These are phyloP conservation scores for Limnodromus scolopaceus DNA, from an alignment of 2,797 vertebrate genomes.

Conservation along the genomic window DNA sequence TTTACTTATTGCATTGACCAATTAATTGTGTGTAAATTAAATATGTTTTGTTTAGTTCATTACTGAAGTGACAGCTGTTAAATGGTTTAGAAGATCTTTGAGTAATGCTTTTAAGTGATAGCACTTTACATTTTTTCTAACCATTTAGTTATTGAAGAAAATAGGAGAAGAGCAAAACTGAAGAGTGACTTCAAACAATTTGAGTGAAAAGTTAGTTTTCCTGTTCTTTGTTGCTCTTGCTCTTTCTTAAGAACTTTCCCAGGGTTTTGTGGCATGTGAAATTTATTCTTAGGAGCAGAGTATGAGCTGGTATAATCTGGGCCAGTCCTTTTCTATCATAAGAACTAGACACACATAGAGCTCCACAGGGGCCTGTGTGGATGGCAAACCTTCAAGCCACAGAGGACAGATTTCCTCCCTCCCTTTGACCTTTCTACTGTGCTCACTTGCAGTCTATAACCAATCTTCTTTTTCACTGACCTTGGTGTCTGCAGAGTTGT, in stretches of 20 bases:
- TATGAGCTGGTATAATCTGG: not conserved
- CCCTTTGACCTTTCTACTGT: not conserved
- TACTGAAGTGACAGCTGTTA: not conserved
- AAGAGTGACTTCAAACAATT: not conserved
- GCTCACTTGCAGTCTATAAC: not conserved
- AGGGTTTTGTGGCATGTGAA: not conserved
- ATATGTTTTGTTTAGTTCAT: not conserved
- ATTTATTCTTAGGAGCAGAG: not conserved
- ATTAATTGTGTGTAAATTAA: not conserved
- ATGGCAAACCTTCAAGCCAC: not conserved
- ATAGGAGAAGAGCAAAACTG: not conserved
- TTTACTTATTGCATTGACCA: not conserved
- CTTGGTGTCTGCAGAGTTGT: not conserved
- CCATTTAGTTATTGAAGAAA: not conserved
- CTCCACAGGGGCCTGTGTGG: not conserved
- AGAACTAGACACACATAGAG: fast-evolving
- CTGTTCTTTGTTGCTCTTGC: not conserved
- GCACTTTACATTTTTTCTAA: not conserved
- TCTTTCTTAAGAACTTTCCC: not conserved
- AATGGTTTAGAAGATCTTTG: not conserved
- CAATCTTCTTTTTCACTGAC: not conserved
- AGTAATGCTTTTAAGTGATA: not conserved
- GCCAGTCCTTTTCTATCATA: not conserved
- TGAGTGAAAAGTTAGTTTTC: not conserved
- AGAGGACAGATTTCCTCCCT: not conserved